Base-by-base conservation (phyloP, 35 echinoderm and acorn worm genomes). In the Apostichopus japonicus region DNA sequence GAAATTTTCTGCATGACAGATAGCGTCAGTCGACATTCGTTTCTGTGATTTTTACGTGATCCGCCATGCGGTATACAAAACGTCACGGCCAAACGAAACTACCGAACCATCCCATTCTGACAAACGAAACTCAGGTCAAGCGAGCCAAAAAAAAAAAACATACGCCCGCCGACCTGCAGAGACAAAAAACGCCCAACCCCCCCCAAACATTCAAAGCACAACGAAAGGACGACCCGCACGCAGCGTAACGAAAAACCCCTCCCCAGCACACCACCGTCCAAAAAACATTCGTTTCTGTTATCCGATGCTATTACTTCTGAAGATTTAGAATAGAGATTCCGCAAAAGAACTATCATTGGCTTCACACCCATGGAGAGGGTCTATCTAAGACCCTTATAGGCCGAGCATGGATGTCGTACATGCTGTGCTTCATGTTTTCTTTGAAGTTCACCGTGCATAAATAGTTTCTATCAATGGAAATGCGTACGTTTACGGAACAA, bases 1-100 rank as follows among this genome's bases (percentile, higher is more conserved):
- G 87, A 90, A 71, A 90, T 90, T 90, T 90, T 90, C 53, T 90
- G 87, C 58, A 90, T 71, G 23, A 90, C 87, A 24, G 13, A 17
- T 14, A 71, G 63, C 6, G 87, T 33, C n/a, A n/a, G n/a, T n/a
- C n/a, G n/a, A 7, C 33, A 71, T 0, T 23, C 5, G 9, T 90
- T 52, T 52, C 87, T 90, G 19, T 90, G n/a, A n/a, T n/a, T n/a
- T n/a, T n/a, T n/a, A n/a, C n/a, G n/a, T n/a, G n/a, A n/a, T n/a
- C n/a, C n/a, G n/a, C n/a, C n/a, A n/a, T n/a, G n/a, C n/a, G n/a
- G n/a, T n/a, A n/a, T n/a, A n/a, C n/a, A n/a, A n/a, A n/a, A n/a
- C n/a, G n/a, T n/a, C n/a, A n/a, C n/a, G n/a, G n/a, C n/a, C n/a
- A n/a, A n/a, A n/a, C n/a, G n/a, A n/a, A n/a, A n/a, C n/a, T n/a